phyloP scores from a whole-genome alignment of 2,888 invertebrate species.

The Lottia scabra region DNA sequence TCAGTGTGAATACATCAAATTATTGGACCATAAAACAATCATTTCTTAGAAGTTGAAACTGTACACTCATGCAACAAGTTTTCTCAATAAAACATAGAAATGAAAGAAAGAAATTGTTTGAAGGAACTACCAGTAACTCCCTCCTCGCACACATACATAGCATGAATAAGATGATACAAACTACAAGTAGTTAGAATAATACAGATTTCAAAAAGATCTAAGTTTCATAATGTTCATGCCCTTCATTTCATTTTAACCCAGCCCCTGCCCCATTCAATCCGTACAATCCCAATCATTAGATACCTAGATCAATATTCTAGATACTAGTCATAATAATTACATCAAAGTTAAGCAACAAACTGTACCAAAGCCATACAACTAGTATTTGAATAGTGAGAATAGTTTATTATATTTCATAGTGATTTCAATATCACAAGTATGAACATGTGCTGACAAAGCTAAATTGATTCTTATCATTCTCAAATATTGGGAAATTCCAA shows the following conservation, averaged over 20 bases:
- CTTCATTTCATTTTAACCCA: not conserved
- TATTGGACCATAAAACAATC: slow-evolving; percentile 7
- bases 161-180: slow-evolving; percentile 6
- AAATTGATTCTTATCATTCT: too few relatives aligned
- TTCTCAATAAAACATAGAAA: slow-evolving; percentile 1
- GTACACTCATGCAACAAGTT: slow-evolving; percentile 4
- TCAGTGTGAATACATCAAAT: slow-evolving; percentile 5
- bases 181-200: not conserved
- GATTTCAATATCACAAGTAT: not conserved
- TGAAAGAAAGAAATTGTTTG: not conserved
- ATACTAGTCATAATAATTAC: not conserved
- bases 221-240: not conserved
- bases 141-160: slow-evolving; percentile 6
- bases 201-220: not conserved
- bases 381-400: not conserved
- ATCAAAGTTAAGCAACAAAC: not conserved
- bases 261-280: not conserved
- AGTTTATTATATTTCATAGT: not conserved
- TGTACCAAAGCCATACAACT: not conserved
- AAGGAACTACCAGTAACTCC: not conserved
- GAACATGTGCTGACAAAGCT: too few relatives aligned
- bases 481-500: too few relatives aligned
- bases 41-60: slow-evolving; percentile 6
- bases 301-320: too few relatives aligned
- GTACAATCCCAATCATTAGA: not conserved